phyloP scores from a whole-genome alignment of 2,797 vertebrate species.

The Loriculus beryllinus region DNA sequence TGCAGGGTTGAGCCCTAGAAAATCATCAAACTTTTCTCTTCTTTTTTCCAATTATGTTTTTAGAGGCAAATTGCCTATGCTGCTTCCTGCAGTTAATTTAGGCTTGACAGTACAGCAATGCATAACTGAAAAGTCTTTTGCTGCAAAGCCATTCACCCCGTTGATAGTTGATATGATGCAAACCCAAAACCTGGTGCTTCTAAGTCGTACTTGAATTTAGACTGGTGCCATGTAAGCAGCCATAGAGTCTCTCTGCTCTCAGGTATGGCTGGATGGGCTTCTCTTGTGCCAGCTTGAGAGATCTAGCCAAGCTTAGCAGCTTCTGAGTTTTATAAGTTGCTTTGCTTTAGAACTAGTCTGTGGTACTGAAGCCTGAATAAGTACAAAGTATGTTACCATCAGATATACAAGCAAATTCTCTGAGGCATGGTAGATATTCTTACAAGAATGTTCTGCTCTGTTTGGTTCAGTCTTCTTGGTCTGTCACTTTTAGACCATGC shows the following conservation, averaged over 20 bases:
- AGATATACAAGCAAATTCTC: constrained; percentile 65
- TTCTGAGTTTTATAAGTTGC: constrained; percentile 5
- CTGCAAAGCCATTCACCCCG: neutral
- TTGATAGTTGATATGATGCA: neutral
- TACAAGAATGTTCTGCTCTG: constrained; percentile 52
- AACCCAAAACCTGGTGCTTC: neutral
- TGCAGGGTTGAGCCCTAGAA: neutral
- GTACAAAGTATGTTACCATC: constrained; percentile 44
- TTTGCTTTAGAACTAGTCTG: constrained; percentile 29
- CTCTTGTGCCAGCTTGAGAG: neutral
- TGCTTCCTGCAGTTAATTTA: neutral
- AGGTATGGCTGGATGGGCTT: neutral
- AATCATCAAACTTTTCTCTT: neutral
- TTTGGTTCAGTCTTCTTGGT: constrained; percentile 42
- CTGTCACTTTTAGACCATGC: constrained; percentile 44
- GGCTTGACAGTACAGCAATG: neutral
- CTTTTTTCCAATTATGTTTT: neutral
- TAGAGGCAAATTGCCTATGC: neutral
- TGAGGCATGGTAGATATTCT: constrained; percentile 27
- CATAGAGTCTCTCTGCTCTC: neutral
- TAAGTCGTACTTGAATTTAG: neutral
- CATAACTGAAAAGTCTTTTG: neutral
- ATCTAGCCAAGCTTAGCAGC: constrained; percentile 17
- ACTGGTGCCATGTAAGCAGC: neutral
- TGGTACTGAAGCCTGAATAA: constrained; percentile 7